Percentiles rank a stretch among this genome's conserved stretches.
phyloP scores from a whole-genome alignment of 2,888 invertebrate species.

The Litoditis marina region DNA sequence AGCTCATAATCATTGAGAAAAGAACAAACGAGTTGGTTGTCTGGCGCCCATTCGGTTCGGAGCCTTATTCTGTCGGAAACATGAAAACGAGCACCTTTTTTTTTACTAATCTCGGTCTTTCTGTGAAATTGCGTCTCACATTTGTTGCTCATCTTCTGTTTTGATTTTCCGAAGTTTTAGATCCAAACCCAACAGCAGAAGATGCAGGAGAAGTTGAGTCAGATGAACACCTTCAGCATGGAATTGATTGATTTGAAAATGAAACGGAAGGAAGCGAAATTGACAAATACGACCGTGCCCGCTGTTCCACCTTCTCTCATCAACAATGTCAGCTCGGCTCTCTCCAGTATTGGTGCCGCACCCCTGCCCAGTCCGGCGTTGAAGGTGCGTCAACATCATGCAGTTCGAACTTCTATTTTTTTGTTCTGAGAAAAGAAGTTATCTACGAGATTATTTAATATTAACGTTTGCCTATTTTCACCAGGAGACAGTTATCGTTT shows the following conservation, averaged over 20 bases:
- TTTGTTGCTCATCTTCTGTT: not conserved
- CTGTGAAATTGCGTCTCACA: no score
- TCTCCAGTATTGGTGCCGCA: constrained; percentile 13
- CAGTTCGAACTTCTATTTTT: not conserved
- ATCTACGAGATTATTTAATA: no score
- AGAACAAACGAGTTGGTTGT: no score
- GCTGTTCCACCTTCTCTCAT: constrained; percentile 20
- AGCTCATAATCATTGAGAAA: not conserved
- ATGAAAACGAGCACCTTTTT: no score
- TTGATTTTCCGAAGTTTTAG: constrained; percentile 13
- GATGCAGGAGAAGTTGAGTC: constrained; percentile 27
- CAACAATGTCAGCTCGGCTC: constrained; percentile 21
- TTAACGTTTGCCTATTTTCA: no score
- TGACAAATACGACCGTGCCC: constrained; percentile 23
- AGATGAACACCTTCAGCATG: constrained; percentile 32
- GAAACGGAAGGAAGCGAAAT: constrained; percentile 48
- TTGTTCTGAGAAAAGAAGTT: not conserved
- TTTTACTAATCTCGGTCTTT: no score
- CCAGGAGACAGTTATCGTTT: no score
- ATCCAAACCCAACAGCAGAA: constrained; percentile 39
- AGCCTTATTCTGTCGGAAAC: no score
- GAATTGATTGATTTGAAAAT: constrained; percentile 32
- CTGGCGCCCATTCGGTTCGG: no score
- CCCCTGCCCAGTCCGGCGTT: constrained; percentile 2
- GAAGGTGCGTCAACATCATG: no score